Conservation (phyloP, 2,113 vertebrate genomes). For the Daphoenositta chrysoptera region DNA sequence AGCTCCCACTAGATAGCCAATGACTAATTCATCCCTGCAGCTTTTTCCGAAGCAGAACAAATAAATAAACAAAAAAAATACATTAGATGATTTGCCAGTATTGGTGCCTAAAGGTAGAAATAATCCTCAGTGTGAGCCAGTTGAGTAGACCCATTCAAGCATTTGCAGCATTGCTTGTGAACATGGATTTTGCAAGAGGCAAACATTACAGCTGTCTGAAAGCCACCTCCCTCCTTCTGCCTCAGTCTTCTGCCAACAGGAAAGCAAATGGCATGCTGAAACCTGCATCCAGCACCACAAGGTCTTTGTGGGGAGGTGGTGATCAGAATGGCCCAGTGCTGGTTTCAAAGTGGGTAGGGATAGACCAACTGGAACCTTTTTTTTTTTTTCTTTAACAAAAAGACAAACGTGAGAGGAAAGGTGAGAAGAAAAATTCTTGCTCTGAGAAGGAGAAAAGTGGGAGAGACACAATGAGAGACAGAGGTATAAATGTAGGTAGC, state of each 20-base stretch:
- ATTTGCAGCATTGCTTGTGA: not conserved
- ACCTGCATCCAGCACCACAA: not conserved
- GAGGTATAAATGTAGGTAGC: not conserved
- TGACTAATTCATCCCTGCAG: not conserved
- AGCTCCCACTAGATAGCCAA: not conserved
- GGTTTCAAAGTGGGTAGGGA: not conserved
- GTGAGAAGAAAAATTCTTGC: not conserved
- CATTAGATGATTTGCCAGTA: not conserved
- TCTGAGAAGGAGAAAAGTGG: not conserved
- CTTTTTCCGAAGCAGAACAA: not conserved
- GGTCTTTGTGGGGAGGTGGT: not conserved
- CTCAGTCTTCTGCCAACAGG: not conserved
- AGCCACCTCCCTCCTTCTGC: not conserved
- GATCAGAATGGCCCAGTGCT: not conserved
- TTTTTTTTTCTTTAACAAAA: not conserved
- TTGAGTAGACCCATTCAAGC: not conserved
- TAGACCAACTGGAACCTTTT: not conserved
- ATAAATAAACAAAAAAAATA: not conserved
- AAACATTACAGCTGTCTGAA: not conserved
- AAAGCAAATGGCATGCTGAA: not conserved
- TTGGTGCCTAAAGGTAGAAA: not conserved
- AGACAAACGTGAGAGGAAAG: not conserved
- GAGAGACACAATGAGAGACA: not conserved
- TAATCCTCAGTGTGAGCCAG: not conserved
- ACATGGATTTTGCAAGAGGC: not conserved